phyloP scores from a whole-genome alignment of 92 coral and sea anemone genomes.

The Hydrozoanthus gracilis region DNA sequence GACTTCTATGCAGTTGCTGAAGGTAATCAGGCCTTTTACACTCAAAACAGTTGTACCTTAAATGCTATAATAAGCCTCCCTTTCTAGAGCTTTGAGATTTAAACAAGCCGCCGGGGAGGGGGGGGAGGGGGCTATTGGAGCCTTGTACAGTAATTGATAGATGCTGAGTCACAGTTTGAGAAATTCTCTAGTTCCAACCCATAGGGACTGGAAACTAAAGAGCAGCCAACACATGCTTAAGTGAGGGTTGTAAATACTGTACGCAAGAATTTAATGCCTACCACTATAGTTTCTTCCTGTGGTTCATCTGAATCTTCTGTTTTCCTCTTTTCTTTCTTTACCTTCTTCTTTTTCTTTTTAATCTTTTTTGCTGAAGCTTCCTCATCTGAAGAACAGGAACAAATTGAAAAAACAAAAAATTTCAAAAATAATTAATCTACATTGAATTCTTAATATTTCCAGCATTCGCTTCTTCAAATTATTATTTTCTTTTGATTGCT shows the following conservation, averaged over 20 bases:
- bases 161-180: too few species aligned
- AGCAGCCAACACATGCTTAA: neutral
- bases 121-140: too few species aligned
- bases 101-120: too few species aligned
- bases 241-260: neutral
- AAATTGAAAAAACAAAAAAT: neutral
- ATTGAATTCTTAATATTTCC: neutral
- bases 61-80: too few species aligned
- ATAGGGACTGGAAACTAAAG: neutral
- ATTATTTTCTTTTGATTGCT: neutral
- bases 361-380: constrained; percentile 70
- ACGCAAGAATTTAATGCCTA: neutral
- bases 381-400: constrained; percentile 41
- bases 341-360: constrained; percentile 85
- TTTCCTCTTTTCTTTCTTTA: constrained; percentile 63
- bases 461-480: neutral
- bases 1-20: too few species aligned
- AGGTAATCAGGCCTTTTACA: too few species aligned
- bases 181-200: neutral
- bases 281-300: constrained; percentile 57
- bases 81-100: too few species aligned
- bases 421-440: too few species aligned
- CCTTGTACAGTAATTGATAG: too few species aligned
- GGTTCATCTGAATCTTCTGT: constrained; percentile 62
- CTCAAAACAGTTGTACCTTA: too few species aligned